Base-by-base conservation (phyloP, 2,797 vertebrate genomes). In the Trichosurus vulpecula region DNA sequence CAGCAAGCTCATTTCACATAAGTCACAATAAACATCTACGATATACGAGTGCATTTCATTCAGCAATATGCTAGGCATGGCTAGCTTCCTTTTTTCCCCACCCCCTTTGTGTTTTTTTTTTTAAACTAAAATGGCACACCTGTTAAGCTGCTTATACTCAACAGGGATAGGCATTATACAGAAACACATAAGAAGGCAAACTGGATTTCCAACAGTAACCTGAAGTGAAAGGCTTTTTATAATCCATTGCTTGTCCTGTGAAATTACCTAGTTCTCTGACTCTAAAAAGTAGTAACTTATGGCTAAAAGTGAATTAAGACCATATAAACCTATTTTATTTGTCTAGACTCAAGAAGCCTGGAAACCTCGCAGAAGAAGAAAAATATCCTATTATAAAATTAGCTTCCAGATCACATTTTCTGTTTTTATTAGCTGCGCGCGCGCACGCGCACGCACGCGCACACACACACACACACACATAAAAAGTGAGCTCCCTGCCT, bases 241-340 rank as follows among this genome's bases (percentile, higher is more conserved):
- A 57, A 54, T 54, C 81, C 58, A 58, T 10, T 90, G 53, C 54
- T 96, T 96, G 52, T 89, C 54, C 25, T 31, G 95, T 87, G 92
- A 96, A 96, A 94, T 93, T n/a, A 81, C n/a, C 93, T 53, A 35
- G 22, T 95, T 96, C 97, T 91, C 52, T 55, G 96, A 93, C 96
- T 87, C 74, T 27, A 92, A 66, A 95, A 91, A 56, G 90, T 92
- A 92, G 91, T 58, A 92, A 96, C 92, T 92, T 92, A 90, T 54
- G 92, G 95, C 94, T 96, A 56, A 94, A 90, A 91, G 81, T 16
- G 95, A 96, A 56, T 94, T 22, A 74, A 93, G 35, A 96, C 74
- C 91, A 25, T 91, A 87, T 52, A 96, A 95, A 93, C 54, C 90
- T 91, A 90, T n/a, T 95, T 91, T 90, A 91, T n/a, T 95, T 92